Evolutionary conservation across 1,140 invertebrate genomes (phyloP).

Genomic region (Lycorma delicatula): DNA sequence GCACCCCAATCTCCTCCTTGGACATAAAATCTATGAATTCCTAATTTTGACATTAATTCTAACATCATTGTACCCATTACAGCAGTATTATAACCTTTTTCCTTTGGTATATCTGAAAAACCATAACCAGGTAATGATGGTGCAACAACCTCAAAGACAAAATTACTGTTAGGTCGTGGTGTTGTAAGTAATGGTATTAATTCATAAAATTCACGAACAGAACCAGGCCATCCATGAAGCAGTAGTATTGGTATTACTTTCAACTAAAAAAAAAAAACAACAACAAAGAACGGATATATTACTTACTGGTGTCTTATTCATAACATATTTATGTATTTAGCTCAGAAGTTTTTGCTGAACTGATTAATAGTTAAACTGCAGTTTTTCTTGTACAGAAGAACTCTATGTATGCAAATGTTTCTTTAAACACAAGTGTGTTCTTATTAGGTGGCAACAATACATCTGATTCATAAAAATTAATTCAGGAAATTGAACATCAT

Average conservation of each 20-base stretch:
- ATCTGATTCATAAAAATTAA: too few relatives aligned
- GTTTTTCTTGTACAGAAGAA: too few relatives aligned
- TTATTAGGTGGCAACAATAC: too few relatives aligned
- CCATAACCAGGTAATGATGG: constrained; percentile 80
- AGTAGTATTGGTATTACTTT: constrained; percentile 52
- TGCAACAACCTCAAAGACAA: constrained; percentile 69
- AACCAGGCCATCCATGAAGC: constrained; percentile 87
- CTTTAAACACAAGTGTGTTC: too few relatives aligned
- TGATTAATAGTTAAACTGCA: too few relatives aligned
- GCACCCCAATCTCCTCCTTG: constrained; percentile 84
- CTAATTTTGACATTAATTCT: constrained; percentile 74
- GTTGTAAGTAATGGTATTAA: constrained; percentile 61
- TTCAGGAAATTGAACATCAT: too few relatives aligned
- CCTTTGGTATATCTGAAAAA: constrained; percentile 59
- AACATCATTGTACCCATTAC: constrained; percentile 64
- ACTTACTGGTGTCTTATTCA: too few relatives aligned
- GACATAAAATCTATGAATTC: constrained; percentile 63
- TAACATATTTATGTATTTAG: not conserved
- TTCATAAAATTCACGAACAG: constrained; percentile 76
- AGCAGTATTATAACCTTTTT: constrained; percentile 50
- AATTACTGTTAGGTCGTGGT: constrained; percentile 45
- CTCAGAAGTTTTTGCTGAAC: constrained; percentile 29
- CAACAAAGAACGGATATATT: too few relatives aligned
- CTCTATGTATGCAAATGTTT: too few relatives aligned
- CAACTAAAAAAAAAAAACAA: constrained; percentile 17